These are phyloP conservation scores for Scomber colias DNA, from an alignment of 2,113 vertebrate genomes.

Conservation along the genomic window DNA sequence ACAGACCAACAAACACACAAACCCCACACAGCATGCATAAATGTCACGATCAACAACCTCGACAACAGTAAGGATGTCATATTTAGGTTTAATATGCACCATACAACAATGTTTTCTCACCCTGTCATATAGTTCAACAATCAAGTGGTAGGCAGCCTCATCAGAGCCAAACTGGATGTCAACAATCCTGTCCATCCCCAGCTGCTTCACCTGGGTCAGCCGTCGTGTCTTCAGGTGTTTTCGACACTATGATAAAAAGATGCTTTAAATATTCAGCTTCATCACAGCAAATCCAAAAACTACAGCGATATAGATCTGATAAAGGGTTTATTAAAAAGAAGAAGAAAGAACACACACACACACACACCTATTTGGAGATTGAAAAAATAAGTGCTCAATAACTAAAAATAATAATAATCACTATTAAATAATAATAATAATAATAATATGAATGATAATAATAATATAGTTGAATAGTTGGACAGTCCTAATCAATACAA, in stretches of 20 bases:
- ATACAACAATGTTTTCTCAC: conserved; percentile 82
- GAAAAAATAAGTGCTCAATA: no score
- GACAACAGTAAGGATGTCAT: background rate
- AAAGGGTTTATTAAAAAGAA: no score
- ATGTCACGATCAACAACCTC: background rate
- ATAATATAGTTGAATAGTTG: background rate
- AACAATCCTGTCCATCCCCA: conserved; percentile 95
- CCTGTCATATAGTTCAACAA: conserved; percentile 96
- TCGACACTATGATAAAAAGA: conserved; percentile 87
- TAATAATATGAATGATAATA: no score
- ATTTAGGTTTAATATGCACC: background rate
- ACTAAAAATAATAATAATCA: no score
- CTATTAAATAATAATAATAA: no score
- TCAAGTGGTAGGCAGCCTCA: conserved; percentile 95
- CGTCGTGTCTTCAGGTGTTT: conserved; percentile 93
- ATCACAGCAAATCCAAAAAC: conserved; percentile 4
- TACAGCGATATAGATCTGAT: background rate
- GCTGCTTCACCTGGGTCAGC: conserved; percentile 89
- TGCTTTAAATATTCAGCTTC: background rate
- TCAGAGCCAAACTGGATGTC: conserved; percentile 98
- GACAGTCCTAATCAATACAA: background rate
- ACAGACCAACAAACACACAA: background rate
- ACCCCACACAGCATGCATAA: background rate
- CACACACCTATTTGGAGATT: background rate
- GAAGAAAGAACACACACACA: no score